phyloP scores from a whole-genome alignment of 2,113 vertebrate species.

The Hiodon alosoides region DNA sequence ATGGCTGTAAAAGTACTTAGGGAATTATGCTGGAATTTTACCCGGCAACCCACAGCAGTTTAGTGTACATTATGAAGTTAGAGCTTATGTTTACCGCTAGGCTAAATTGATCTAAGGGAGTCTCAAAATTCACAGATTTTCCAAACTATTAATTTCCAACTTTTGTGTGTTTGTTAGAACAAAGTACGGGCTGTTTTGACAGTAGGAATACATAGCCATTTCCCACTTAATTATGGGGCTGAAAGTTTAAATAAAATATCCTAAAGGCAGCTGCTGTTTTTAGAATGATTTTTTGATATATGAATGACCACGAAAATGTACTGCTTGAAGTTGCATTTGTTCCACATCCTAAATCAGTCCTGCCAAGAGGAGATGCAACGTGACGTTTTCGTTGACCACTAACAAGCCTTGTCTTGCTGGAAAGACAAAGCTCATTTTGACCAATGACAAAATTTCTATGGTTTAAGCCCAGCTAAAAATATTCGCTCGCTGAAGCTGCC shows the following conservation, averaged over 20 bases:
- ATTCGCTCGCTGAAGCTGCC: slow-evolving; percentile 16
- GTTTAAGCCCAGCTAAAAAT: slow-evolving; percentile 32
- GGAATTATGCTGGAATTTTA: too few species aligned
- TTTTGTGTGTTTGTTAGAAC: slow-evolving; percentile 33
- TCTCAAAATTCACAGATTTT: too few species aligned
- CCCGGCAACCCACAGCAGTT: too few species aligned
- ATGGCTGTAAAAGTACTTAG: too few species aligned
- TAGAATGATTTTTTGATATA: slow-evolving; percentile 50
- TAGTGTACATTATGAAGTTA: too few species aligned
- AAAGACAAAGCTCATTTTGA: slow-evolving; percentile 37
- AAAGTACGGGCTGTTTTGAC: slow-evolving; percentile 48
- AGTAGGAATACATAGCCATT: slow-evolving; percentile 55
- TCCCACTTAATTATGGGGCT: slow-evolving; percentile 59
- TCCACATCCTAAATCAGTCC: slow-evolving; percentile 42
- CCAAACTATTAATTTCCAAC: slow-evolving; percentile 11
- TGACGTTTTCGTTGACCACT: slow-evolving; percentile 38
- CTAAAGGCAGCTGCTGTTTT: slow-evolving; percentile 53
- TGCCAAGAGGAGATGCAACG: slow-evolving; percentile 42
- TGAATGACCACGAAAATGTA: slow-evolving; percentile 42
- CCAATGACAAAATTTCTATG: slow-evolving; percentile 35
- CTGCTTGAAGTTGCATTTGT: slow-evolving; percentile 45
- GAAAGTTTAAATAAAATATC: slow-evolving; percentile 62
- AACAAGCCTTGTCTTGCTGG: slow-evolving; percentile 43
- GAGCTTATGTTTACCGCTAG: too few species aligned
- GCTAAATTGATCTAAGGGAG: too few species aligned